Evolutionary conservation across 2,797 vertebrate species (phyloP).

Genomic region (Carcharodon carcharias): DNA sequence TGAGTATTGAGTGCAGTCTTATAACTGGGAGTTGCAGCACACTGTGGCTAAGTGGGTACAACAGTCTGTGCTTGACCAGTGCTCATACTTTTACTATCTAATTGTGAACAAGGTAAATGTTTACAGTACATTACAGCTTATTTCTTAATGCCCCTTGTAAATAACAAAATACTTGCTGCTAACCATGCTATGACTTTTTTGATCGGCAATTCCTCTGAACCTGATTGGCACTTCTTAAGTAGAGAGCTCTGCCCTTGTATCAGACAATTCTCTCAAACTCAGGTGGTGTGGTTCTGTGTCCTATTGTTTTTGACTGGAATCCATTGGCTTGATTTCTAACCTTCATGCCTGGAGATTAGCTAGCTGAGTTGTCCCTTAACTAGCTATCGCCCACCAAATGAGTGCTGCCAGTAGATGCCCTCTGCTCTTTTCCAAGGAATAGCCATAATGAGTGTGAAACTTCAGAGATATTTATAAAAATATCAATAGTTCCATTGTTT

Average conservation of each 20-base stretch:
- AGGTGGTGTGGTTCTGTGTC: not conserved
- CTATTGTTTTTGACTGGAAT: not conserved
- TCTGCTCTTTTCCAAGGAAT: not conserved
- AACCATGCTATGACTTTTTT: not conserved
- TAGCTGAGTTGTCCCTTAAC: not conserved
- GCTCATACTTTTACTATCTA: not conserved
- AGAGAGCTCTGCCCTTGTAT: not conserved
- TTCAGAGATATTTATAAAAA: not conserved
- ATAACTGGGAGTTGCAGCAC: not conserved
- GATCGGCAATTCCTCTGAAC: not conserved
- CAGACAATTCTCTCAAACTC: not conserved
- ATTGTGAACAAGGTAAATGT: not conserved
- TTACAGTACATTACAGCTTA: not conserved
- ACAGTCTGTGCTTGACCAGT: not conserved
- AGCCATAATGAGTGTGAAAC: not conserved
- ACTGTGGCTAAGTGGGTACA: not conserved
- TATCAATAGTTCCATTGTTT: no score
- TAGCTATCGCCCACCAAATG: not conserved
- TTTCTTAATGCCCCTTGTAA: not conserved
- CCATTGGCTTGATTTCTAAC: not conserved
- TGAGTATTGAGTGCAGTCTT: conserved; percentile 49
- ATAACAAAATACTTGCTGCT: not conserved
- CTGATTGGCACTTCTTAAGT: not conserved
- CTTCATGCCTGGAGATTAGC: not conserved
- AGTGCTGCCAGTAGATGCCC: not conserved